These are phyloP conservation scores for Chlorops oryzae DNA, from an alignment of 1,140 invertebrate species.

Conservation along the genomic window DNA sequence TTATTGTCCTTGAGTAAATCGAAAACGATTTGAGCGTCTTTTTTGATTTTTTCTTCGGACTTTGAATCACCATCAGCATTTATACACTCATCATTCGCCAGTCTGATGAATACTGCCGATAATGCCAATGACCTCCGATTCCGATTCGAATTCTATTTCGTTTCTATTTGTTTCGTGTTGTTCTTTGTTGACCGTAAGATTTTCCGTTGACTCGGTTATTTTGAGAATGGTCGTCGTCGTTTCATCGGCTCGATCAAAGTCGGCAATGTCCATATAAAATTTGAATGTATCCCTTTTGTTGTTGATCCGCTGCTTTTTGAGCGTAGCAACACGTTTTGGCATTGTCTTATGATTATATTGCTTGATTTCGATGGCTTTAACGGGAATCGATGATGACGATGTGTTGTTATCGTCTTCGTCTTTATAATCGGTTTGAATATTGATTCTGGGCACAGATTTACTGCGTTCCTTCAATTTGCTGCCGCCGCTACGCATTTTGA, in stretches of 20 bases:
- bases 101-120: background rate
- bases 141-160: too few species aligned
- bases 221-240: slow-evolving; percentile 54
- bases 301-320: slow-evolving; percentile 59
- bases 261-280: slow-evolving; percentile 59
- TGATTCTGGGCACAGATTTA: slow-evolving; percentile 42
- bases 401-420: slow-evolving; percentile 29
- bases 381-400: slow-evolving; percentile 35
- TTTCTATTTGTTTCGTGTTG: background rate
- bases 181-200: slow-evolving; percentile 42
- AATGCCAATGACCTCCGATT: too few species aligned
- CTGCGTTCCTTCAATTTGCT: slow-evolving; percentile 43
- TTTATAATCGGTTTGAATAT: slow-evolving; percentile 27
- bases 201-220: slow-evolving; percentile 58
- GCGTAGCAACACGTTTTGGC: slow-evolving; percentile 59
- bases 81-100: slow-evolving; percentile 5
- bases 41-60: slow-evolving; percentile 27
- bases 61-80: too few species aligned
- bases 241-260: slow-evolving; percentile 50
- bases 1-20: slow-evolving; percentile 77
- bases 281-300: slow-evolving; percentile 53
- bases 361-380: slow-evolving; percentile 50
- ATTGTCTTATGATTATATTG: slow-evolving; percentile 61
- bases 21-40: slow-evolving; percentile 60
- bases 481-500: slow-evolving; percentile 3